A percentile compares a stretch with the other conserved stretches of the same genome.
Conservation (phyloP, 2,797 vertebrate genomes). For the Phoebastria nigripes region DNA sequence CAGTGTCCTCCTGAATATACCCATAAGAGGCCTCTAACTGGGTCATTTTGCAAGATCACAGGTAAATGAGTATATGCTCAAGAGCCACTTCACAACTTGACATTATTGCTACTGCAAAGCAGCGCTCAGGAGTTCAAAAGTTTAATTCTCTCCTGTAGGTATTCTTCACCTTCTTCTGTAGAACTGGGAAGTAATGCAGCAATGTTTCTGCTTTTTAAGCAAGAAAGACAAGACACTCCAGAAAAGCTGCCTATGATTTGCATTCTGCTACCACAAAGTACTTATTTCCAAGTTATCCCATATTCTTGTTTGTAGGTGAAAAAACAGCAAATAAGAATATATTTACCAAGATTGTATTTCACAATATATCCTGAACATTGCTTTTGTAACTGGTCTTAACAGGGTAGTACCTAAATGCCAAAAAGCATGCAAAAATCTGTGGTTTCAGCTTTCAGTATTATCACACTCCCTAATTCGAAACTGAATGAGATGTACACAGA, state of each 20-base stretch:
- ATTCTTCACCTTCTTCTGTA: neutral
- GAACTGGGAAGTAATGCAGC: neutral
- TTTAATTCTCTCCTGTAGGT: neutral
- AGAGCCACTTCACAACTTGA: neutral
- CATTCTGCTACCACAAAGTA: neutral
- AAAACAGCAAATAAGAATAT: neutral
- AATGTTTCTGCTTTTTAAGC: neutral
- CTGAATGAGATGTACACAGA: neutral
- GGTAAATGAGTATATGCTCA: neutral
- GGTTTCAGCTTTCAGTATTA: neutral
- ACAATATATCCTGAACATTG: neutral
- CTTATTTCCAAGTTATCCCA: neutral
- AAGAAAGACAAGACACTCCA: neutral
- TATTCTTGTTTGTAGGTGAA: neutral
- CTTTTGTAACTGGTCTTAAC: neutral
- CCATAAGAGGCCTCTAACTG: neutral
- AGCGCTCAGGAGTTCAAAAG: neutral
- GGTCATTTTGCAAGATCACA: neutral
- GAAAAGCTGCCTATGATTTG: neutral
- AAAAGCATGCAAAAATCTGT: neutral
- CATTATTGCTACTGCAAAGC: neutral
- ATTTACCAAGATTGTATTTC: neutral
- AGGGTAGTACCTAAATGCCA: neutral
- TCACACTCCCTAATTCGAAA: neutral
- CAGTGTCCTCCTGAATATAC: neutral